Evolutionary conservation across 2,113 vertebrate species (phyloP).

Genomic region (Anolis sagrei): DNA sequence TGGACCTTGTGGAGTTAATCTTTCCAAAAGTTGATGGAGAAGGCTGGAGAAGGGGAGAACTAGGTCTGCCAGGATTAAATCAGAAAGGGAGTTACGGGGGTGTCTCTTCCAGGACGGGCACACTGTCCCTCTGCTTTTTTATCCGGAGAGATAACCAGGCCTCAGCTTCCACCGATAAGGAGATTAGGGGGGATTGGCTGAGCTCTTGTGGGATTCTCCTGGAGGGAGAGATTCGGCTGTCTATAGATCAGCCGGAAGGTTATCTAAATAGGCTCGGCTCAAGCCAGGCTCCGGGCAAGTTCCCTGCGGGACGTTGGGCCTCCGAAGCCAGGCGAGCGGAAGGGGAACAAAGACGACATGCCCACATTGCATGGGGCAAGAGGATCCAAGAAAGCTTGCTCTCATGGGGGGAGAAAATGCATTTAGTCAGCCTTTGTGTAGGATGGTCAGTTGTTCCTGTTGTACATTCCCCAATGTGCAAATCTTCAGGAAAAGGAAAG

Average conservation of each 20-base stretch:
- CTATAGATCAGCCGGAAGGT: constrained; percentile 77
- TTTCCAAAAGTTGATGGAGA: background rate
- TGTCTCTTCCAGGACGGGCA: constrained; percentile 55
- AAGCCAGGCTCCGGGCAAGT: constrained; percentile 67
- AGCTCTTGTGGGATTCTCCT: constrained; percentile 76
- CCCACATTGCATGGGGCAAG: background rate
- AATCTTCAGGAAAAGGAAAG: too few species aligned
- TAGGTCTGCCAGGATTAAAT: constrained; percentile 59
- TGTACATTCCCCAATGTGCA: background rate
- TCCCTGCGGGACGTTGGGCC: constrained; percentile 70
- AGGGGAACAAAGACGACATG: constrained; percentile 25
- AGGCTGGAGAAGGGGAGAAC: constrained; percentile 59
- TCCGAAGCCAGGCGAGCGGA: constrained; percentile 46
- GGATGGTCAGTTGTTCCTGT: too few species aligned
- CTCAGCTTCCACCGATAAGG: constrained; percentile 78
- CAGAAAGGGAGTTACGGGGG: constrained; percentile 43
- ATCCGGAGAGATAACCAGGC: constrained; percentile 71
- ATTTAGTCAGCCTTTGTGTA: too few species aligned
- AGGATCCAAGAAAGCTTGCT: constrained; percentile 25
- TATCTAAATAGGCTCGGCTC: constrained; percentile 78
- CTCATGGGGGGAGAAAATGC: too few species aligned
- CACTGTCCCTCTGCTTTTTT: constrained; percentile 60
- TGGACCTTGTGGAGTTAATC: constrained; percentile 22
- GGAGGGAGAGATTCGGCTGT: constrained; percentile 73
- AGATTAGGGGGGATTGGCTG: constrained; percentile 79